Base-by-base conservation (phyloP, 2,888 invertebrate species). In the Diadromus collaris region DNA sequence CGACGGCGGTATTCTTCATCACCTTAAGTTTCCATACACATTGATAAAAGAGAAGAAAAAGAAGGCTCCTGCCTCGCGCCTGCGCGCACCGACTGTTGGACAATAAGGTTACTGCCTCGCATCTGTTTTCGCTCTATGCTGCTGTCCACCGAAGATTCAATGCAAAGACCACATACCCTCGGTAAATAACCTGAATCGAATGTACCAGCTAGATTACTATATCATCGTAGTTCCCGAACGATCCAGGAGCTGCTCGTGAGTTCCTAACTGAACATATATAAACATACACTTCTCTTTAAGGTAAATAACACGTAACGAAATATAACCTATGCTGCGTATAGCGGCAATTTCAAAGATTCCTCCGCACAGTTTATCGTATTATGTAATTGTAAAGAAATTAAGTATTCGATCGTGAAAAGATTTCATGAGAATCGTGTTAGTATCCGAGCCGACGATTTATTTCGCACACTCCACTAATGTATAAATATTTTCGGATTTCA, bases 271-370 rank as follows among this genome's bases (percentile, higher is more conserved):
- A 19, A 19, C n/a, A 2, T n/a, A 13, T 27, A n/a, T n/a, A n/a
- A n/a, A n/a, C n/a, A n/a, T n/a, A n/a, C n/a, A n/a, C 56, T 16
- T 16, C 13, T 16, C 6, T 13, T 29, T 16, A 56, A 51, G 21
- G n/a, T 29, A 67, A 51, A 51, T 32, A 65, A 48, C 51, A 67
- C 65, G 38, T 67, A 67, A 51, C 34, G 34, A 38, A 34, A 34
- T 6, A 21, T 51, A 67, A 67, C 16, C 51, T 34, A 51, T 34
- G 16, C 13, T 6, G 4, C 27, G 2, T 44, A 38, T 24, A 32
- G 69, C 69, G 69, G 58, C 69, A 69, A 69, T 58, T 69, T 60
- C 46, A 34, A 69, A 69, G 56, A 10, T 19, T 27, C 10, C n/a
- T 60, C 29, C 2, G 5, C 7, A 13, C 60, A 27, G 7, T 60